Conservation (phyloP, 2,888 invertebrate species). For the Yponomeuta plumbellus region DNA sequence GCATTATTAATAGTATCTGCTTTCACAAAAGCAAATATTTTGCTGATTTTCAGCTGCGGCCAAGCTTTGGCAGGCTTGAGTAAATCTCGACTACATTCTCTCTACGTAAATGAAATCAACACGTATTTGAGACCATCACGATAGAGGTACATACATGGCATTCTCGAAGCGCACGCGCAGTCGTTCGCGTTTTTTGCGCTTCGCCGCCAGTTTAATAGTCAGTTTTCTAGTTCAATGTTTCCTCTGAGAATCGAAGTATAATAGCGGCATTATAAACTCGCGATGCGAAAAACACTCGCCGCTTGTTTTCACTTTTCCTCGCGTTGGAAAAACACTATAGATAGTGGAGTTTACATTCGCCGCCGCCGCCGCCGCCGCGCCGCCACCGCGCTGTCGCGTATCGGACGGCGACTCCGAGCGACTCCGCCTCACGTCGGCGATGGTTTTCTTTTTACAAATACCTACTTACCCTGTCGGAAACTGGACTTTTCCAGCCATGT, state of each 20-base stretch:
- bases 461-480: too few relatives aligned
- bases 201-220: conserved; percentile 42
- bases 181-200: conserved; percentile 33
- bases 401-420: too few relatives aligned
- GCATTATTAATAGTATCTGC: too few relatives aligned
- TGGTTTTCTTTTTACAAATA: too few relatives aligned
- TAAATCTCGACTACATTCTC: too few relatives aligned
- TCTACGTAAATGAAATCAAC: too few relatives aligned
- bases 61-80: too few relatives aligned
- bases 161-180: neutral
- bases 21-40: too few relatives aligned
- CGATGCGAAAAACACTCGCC: conserved; percentile 38
- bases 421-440: too few relatives aligned
- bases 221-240: conserved; percentile 58
- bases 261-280: conserved; percentile 45
- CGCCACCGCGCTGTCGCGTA: too few relatives aligned
- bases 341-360: conserved; percentile 18
- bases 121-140: neutral
- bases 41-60: too few relatives aligned
- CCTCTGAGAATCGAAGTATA: conserved; percentile 58
- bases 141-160: neutral
- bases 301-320: conserved; percentile 51
- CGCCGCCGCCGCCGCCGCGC: neutral
- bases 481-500: too few relatives aligned
- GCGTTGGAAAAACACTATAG: conserved; percentile 38